Evolutionary conservation across 2,113 vertebrate species (phyloP).

Genomic region (Oenanthe melanoleuca): DNA sequence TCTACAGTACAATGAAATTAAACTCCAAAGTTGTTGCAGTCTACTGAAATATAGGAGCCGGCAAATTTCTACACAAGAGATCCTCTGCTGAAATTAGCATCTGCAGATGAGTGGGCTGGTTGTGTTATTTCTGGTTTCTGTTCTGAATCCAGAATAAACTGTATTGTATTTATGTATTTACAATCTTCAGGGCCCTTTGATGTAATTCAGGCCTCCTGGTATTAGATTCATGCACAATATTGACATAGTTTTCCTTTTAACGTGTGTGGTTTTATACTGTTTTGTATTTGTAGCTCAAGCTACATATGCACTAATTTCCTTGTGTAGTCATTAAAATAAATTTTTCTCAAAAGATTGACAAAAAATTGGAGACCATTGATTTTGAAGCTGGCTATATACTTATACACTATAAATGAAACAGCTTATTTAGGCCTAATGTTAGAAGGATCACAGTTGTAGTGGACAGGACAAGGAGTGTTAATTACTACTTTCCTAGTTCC

Average conservation of each 20-base stretch:
- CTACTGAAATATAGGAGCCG: accelerated
- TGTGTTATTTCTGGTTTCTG: neutral
- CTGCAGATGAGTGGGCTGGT: accelerated
- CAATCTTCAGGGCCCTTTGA: neutral
- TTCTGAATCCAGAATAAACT: neutral
- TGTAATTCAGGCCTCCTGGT: neutral
- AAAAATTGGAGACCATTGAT: neutral
- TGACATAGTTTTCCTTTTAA: neutral
- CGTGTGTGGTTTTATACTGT: neutral
- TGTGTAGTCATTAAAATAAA: neutral
- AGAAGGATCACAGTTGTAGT: neutral
- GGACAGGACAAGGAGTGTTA: neutral
- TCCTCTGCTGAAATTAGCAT: neutral
- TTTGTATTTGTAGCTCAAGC: neutral
- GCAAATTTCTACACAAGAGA: neutral
- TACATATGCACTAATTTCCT: neutral
- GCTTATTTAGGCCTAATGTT: neutral
- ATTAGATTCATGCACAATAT: neutral
- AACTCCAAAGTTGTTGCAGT: neutral
- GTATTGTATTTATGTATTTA: accelerated
- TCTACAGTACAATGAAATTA: neutral
- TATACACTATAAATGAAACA: neutral
- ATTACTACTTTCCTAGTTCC: neutral
- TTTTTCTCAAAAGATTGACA: neutral
- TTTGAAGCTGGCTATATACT: neutral